phyloP scores from a whole-genome alignment of 2,113 vertebrate species.

The Rattus norvegicus region GRCr8 NC_086029.1:49154001-49154500 shows the following conservation, averaged over 20 bases:
- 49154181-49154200: not conserved
- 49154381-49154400: not conserved
- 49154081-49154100: not conserved
- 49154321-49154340: not conserved
- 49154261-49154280: not conserved
- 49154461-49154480: not conserved
- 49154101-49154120: not conserved
- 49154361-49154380: fast-evolving
- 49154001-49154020: no score
- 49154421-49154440: not conserved
- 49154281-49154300: not conserved
- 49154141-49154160: not conserved
- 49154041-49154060: no score
- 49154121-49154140: not conserved
- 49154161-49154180: not conserved
- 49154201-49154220: not conserved
- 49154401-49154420: no score
- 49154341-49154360: not conserved
- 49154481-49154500: not conserved
- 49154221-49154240: not conserved
- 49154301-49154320: not conserved
- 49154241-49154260: not conserved
- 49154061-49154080: no score
- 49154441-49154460: not conserved
- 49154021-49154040: no score